These are phyloP conservation scores for Saccostrea glomerata DNA, from an alignment of 1,140 invertebrate genomes.

Conservation along the genomic window DNA sequence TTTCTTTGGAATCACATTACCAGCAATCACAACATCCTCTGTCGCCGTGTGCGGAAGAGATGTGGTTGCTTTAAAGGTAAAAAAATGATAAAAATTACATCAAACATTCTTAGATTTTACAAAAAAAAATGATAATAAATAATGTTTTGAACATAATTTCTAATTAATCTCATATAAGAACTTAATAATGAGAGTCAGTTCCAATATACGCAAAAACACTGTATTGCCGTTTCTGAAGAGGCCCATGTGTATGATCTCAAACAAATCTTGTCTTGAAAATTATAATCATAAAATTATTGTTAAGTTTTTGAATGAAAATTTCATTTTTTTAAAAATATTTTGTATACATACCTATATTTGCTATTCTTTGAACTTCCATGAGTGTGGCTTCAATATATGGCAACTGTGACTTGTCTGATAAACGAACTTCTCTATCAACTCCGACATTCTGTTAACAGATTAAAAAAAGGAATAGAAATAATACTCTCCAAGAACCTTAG, in stretches of 20 bases:
- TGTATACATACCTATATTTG: neutral
- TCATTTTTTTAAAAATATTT: neutral
- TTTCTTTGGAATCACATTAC: constrained; percentile 65
- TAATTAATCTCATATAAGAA: no score
- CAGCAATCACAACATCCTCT: constrained; percentile 2
- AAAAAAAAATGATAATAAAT: neutral
- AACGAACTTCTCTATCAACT: constrained; percentile 4
- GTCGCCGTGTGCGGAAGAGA: constrained; percentile 37
- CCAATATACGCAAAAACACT: no score
- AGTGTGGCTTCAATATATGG: constrained; percentile 54
- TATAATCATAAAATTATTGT: no score
- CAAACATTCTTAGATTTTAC: neutral
- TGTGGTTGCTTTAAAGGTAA: neutral
- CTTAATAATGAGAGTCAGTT: no score
- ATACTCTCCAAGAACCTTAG: no score
- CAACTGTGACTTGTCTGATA: constrained; percentile 25
- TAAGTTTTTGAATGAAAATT: no score
- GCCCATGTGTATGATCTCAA: no score
- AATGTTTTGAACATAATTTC: neutral
- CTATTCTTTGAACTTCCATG: constrained; percentile 47
- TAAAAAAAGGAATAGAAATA: neutral
- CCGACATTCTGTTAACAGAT: constrained; percentile 35
- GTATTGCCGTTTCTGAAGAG: no score
- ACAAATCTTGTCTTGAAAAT: no score
- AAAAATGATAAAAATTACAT: neutral